A percentile compares a stretch with the other conserved stretches of the same genome.
Conservation (phyloP, 1,140 invertebrate species). For the Tetragnatha versicolor region DNA sequence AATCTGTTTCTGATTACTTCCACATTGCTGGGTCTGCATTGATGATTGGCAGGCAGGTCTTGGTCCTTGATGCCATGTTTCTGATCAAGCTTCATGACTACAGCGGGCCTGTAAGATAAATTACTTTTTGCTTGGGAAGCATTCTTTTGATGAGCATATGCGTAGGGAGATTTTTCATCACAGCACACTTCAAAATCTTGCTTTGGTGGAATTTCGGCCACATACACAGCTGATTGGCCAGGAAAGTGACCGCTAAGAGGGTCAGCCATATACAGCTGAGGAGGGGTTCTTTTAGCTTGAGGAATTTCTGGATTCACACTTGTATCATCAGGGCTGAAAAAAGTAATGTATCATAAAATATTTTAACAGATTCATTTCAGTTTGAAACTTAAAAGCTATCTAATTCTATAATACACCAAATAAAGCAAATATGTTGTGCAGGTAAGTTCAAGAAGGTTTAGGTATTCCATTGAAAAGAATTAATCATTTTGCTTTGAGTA, state of each 20-base stretch:
- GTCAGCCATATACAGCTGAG: slow-evolving; percentile 40
- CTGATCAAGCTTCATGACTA: slow-evolving; percentile 33
- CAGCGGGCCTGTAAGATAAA: slow-evolving; percentile 11
- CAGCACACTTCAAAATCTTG: slow-evolving; percentile 42
- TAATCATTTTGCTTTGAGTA: too few relatives aligned
- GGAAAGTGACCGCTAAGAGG: slow-evolving; percentile 33
- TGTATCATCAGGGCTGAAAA: slow-evolving; percentile 35
- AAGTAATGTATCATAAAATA: neutral
- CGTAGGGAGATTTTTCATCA: slow-evolving; percentile 27
- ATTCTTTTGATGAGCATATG: slow-evolving; percentile 29
- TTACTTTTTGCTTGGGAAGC: neutral
- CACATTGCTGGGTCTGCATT: slow-evolving; percentile 22
- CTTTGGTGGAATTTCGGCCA: slow-evolving; percentile 40
- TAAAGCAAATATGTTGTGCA: too few relatives aligned
- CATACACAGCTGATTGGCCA: slow-evolving; percentile 41
- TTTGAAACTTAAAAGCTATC: too few relatives aligned
- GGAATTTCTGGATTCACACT: slow-evolving; percentile 32
- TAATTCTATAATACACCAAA: too few relatives aligned
- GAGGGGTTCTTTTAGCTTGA: slow-evolving; percentile 37
- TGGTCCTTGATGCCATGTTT: neutral
- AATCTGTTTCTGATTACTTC: slow-evolving; percentile 42
- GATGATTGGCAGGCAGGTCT: slow-evolving; percentile 19
- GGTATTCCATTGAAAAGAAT: too few relatives aligned
- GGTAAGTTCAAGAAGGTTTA: too few relatives aligned
- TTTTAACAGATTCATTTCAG: too few relatives aligned